Base-by-base conservation (phyloP, 2,113 vertebrate species). In the Corythoichthys haematopterus region DNA sequence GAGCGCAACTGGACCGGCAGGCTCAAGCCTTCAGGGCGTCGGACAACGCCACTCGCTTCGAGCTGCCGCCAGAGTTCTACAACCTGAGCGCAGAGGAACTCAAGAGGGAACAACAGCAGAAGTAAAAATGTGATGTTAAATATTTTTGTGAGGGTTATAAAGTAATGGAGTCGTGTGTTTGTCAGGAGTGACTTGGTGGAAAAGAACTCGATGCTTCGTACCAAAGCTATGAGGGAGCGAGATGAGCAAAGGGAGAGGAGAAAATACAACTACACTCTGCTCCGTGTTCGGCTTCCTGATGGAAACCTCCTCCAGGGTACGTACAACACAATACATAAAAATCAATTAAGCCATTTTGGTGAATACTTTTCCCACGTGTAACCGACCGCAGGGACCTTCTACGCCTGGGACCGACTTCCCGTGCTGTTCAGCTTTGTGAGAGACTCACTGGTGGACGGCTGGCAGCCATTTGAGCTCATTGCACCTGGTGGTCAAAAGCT, bases 381-480 rank as follows among this genome's bases (percentile, higher is more conserved):
- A 50, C 33, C 36, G 15, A 20, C 47, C 48, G 0, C 85, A 98
- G 96, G 96, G 36, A 97, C 94, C 0, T 99, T 99, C 79, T 94
- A 94, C 1, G 95, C 96, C 0, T 89, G 94, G 68, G 97, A 99
- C 79, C 84, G 89, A 0, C 67, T 97, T 1, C 83, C 92, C 0
- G 85, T 48, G 0, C 83, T 98, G 20, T 96, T 93, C 35, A 69
- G 14, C 33, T 99, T 98, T 66, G 91, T 99, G 5, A 91, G 94
- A 1, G 93, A 93, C 70, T 91, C 92, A 0, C 84, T 99, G 80
- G 88, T 88, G 80, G 92, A 91, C 0, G 92, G 93, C 81, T 99
- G 97, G 96, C 91, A 96, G 83, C 96, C 96, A 38, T 98, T 97
- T 58, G 94, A 98, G 59, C 91, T 99, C 62, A 59, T 95, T 59